phyloP scores from a whole-genome alignment of 2,113 vertebrate species.

The Clarias macrocephalus region DNA sequence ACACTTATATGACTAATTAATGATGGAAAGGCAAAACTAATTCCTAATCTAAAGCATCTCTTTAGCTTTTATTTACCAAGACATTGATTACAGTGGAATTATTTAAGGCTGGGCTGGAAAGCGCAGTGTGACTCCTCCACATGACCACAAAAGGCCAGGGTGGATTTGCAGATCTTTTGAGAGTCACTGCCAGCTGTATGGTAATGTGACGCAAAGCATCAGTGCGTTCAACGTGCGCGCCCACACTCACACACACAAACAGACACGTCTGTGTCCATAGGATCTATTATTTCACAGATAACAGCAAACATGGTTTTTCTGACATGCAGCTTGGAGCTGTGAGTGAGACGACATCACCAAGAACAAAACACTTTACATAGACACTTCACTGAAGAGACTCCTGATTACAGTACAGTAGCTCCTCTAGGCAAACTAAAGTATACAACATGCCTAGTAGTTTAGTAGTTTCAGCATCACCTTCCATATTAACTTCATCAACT shows the following conservation, averaged over 20 bases:
- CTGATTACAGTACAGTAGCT: slow-evolving; percentile 69
- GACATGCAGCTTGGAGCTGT: neutral
- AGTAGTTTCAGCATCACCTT: neutral
- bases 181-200: slow-evolving; percentile 84
- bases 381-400: neutral
- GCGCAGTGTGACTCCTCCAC: slow-evolving; percentile 52
- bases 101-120: slow-evolving; percentile 30
- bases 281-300: slow-evolving; percentile 18
- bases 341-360: neutral
- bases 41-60: slow-evolving; percentile 2
- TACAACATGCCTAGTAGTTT: neutral
- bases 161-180: slow-evolving; percentile 53
- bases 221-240: slow-evolving; percentile 42
- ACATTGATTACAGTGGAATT: slow-evolving; percentile 32
- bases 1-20: neutral
- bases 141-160: slow-evolving; percentile 53
- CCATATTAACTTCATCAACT: neutral
- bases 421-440: slow-evolving; percentile 65
- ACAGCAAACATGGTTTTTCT: slow-evolving; percentile 4
- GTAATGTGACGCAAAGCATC: slow-evolving; percentile 77
- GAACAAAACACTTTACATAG: neutral
- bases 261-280: slow-evolving; percentile 57
- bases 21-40: neutral
- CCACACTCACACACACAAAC: slow-evolving; percentile 72
- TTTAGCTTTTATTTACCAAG: slow-evolving; percentile 12